Evolutionary conservation across 2,113 vertebrate genomes (phyloP).

Genomic region (Merops nubicus): DNA sequence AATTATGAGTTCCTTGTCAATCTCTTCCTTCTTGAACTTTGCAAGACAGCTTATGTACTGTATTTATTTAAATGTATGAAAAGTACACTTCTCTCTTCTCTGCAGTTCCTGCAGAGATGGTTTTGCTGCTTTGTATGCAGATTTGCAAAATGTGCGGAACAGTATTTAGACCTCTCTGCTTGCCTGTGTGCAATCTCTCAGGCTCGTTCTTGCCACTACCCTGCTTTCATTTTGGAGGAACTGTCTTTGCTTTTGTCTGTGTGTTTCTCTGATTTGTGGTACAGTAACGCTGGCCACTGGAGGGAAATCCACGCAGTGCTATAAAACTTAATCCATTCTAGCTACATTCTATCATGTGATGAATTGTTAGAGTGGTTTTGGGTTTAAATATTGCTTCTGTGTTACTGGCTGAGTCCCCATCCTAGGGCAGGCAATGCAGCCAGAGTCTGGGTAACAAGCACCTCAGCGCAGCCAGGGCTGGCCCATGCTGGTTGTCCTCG

Average conservation of each 20-base stretch:
- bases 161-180: background rate
- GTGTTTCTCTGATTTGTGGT: background rate
- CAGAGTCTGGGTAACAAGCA: background rate
- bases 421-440: background rate
- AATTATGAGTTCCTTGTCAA: background rate
- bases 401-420: background rate
- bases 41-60: background rate
- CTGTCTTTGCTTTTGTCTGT: background rate
- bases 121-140: background rate
- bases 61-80: background rate
- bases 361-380: background rate
- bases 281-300: background rate
- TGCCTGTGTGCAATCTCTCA: background rate
- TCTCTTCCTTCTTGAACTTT: background rate
- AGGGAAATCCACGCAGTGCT: background rate
- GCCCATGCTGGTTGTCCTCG: background rate
- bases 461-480: background rate
- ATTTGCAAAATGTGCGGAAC: background rate
- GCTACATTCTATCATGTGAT: background rate
- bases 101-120: background rate
- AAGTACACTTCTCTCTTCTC: background rate
- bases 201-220: background rate
- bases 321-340: background rate
- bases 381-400: background rate
- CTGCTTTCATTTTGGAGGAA: background rate